Conservation (phyloP, 1,140 invertebrate species). For the Probaryconus sp. region DNA sequence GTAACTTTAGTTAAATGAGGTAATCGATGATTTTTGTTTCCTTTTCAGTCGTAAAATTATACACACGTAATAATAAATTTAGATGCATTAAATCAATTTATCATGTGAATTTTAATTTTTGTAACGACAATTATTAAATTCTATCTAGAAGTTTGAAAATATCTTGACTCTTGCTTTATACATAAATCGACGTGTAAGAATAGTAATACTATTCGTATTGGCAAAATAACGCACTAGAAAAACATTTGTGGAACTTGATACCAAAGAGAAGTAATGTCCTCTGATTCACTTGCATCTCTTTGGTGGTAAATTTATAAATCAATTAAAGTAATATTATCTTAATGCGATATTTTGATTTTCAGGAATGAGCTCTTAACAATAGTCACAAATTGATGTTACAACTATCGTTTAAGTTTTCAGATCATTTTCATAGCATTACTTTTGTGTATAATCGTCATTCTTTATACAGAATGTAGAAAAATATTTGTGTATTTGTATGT, state of each 20-base stretch:
- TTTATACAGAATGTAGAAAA: slow-evolving; percentile 67
- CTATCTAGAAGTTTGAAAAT: slow-evolving; percentile 58
- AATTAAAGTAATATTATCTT: no score
- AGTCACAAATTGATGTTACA: slow-evolving; percentile 9
- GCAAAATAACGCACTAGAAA: slow-evolving; percentile 69
- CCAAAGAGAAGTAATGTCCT: no score
- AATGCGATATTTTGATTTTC: slow-evolving; percentile 34
- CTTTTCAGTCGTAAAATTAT: slow-evolving; percentile 67
- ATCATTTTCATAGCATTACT: no score
- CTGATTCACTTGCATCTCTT: no score
- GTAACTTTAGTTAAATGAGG: slow-evolving; percentile 75
- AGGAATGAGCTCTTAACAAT: not conserved
- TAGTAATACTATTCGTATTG: slow-evolving; percentile 72
- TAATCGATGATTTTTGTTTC: slow-evolving; percentile 65
- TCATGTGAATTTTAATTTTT: slow-evolving; percentile 29
- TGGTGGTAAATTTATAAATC: no score
- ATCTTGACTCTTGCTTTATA: slow-evolving; percentile 51
- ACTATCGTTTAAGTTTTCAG: not conserved
- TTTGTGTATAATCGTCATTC: not conserved
- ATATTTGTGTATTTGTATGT: slow-evolving; percentile 60
- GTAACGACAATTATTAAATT: slow-evolving; percentile 57
- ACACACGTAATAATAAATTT: slow-evolving; percentile 48
- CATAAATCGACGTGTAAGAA: slow-evolving; percentile 65
- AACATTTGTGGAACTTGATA: slow-evolving; percentile 16
- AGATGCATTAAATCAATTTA: slow-evolving; percentile 57